phyloP scores from a whole-genome alignment of 2,797 vertebrate genomes.

The Potorous gilbertii region DNA sequence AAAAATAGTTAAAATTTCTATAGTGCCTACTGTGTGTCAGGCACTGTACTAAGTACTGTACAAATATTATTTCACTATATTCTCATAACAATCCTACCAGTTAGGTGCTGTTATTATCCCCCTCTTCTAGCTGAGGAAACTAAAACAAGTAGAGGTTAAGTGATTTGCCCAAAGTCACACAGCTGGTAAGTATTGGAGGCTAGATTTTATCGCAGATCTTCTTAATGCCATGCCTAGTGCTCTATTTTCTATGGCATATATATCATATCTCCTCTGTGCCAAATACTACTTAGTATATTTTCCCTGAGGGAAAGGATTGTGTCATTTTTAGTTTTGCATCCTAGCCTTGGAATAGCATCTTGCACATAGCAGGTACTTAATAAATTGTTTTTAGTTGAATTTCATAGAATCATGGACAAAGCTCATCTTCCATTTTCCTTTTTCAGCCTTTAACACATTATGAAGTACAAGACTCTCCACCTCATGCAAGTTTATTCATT shows the following conservation, averaged over 20 bases:
- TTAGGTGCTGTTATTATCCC: not conserved
- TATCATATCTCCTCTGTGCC: not conserved
- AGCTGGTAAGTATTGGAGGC: not conserved
- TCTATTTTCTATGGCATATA: not conserved
- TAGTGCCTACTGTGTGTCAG: not conserved
- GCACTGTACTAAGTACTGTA: not conserved
- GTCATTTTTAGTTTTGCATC: not conserved
- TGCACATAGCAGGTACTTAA: not conserved
- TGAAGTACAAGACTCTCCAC: not conserved
- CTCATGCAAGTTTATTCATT: not conserved
- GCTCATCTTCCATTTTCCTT: not conserved
- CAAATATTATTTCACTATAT: not conserved
- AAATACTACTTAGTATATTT: not conserved
- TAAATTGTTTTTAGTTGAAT: not conserved
- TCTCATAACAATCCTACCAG: not conserved
- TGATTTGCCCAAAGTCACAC: not conserved
- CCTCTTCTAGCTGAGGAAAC: not conserved
- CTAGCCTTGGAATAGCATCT: not conserved
- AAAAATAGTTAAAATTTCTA: not conserved
- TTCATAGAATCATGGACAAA: not conserved
- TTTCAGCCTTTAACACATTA: not conserved
- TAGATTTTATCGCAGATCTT: not conserved
- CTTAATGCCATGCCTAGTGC: not conserved
- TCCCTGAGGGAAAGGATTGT: not conserved
- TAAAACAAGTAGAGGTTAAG: not conserved